Base-by-base conservation (phyloP, 2,113 vertebrate species). In the Perca flavescens region DNA sequence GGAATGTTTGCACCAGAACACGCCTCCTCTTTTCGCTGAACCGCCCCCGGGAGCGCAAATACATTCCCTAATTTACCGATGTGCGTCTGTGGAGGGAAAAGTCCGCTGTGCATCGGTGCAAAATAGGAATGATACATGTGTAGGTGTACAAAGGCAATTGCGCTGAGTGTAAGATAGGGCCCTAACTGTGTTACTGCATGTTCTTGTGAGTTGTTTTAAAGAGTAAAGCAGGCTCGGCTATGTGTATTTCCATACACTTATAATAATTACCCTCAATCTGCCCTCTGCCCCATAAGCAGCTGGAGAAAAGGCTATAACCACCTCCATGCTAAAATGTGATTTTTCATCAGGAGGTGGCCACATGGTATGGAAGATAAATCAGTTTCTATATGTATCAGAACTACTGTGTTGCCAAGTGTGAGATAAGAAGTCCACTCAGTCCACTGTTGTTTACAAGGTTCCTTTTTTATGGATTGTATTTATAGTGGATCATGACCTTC, bases 251-350 rank as follows among this genome's bases (percentile, higher is more conserved):
- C 79, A 81, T 83, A 88, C 58, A 85, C 86, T 92, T 87, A 91
- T 88, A 93, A 90, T 88, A 93, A 91, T 95, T 92, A 92, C 87
- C 92, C 86, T 89, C 67, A 65, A 54, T 81, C 88, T 91, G 82
- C 79, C 91, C 91, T 88, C 73, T 81, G 86, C 83, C 88, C 89
- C 74, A 66, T 82, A 84, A 79, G 63, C 86, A 86, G 49, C 66
- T 77, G 83, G 66, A 86, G 84, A 79, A 92, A 92, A 67, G 82
- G 86, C 82, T 92, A 85, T 73, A 65, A 80, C 85, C 74, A 71
- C 76, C 81, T 79, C 69, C 53, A 69, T 79, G 85, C 10, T 84
- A 89, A 58, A 90, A 89, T 78, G 69, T 57, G 82, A 89, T 91
- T 88, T 92, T 86, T 89, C 89, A 90, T 88, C 79, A 86, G 88